Conservation (phyloP, 2,888 invertebrate genomes). For the Pollenia amentaria region DNA sequence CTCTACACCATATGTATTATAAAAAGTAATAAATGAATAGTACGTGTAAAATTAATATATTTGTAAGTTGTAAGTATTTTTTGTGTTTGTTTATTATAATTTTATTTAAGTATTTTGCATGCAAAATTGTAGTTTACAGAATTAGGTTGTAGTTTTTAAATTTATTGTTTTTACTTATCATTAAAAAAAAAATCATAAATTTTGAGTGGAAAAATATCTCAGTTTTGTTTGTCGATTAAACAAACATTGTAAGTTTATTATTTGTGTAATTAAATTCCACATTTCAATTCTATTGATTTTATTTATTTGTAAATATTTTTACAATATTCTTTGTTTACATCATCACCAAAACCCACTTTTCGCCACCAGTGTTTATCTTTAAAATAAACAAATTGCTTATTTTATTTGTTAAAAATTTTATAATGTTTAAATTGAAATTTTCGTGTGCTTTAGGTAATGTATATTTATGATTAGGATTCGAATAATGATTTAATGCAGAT, state of each 20-base stretch:
- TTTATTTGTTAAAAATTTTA: background rate
- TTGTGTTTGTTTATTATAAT: slow-evolving; percentile 11
- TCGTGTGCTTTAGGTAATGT: background rate
- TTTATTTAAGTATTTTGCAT: background rate
- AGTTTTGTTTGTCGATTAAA: slow-evolving; percentile 22
- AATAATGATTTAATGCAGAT: background rate
- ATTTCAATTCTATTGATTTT: background rate
- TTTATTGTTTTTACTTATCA: background rate
- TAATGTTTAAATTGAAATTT: background rate
- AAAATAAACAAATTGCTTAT: background rate
- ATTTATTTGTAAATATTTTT: slow-evolving; percentile 23
- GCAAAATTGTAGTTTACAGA: slow-evolving; percentile 2
- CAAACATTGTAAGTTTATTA: slow-evolving; percentile 20
- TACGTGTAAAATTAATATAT: background rate
- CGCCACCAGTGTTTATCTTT: background rate
- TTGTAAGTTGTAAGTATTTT: slow-evolving; percentile 47
- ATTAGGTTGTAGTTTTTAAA: background rate
- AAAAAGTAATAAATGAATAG: slow-evolving; percentile 21
- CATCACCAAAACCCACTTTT: background rate
- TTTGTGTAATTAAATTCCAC: background rate
- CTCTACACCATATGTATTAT: background rate
- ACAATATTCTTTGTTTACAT: background rate
- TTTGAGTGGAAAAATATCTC: slow-evolving; percentile 13
- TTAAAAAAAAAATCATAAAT: background rate
- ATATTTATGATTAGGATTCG: background rate